Evolutionary conservation across 2,888 invertebrate species (phyloP).

Genomic region (Junonia oenone): DNA sequence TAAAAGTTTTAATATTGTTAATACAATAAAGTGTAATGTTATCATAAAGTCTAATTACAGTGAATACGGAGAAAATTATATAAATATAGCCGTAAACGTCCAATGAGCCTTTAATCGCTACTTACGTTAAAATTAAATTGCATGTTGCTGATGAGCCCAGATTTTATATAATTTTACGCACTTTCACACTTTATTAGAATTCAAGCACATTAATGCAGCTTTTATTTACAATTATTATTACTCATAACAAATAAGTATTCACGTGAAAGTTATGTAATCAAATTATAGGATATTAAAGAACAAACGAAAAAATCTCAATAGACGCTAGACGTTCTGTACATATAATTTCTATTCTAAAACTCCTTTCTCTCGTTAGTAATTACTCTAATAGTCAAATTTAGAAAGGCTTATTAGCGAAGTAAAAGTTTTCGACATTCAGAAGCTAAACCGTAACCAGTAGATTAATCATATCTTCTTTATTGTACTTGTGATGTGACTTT

Average conservation of each 20-base stretch:
- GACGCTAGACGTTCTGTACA: not conserved
- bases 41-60: slow-evolving; percentile 3
- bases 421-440: slow-evolving; percentile 26
- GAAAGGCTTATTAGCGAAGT: slow-evolving; percentile 42
- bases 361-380: slow-evolving; percentile 55
- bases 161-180: not conserved
- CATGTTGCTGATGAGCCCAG: not conserved
- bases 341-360: slow-evolving; percentile 38
- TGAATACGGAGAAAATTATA: slow-evolving; percentile 1
- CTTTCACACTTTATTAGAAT: slow-evolving; percentile 1
- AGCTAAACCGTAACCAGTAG: slow-evolving; percentile 4
- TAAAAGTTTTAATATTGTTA: not conserved
- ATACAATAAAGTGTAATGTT: slow-evolving; percentile 1
- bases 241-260: too few relatives aligned
- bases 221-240: not conserved
- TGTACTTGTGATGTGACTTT: not conserved
- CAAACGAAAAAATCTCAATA: not conserved
- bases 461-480: slow-evolving; percentile 11
- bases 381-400: slow-evolving; percentile 39
- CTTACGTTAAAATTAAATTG: not conserved
- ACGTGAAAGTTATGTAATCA: not conserved
- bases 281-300: not conserved
- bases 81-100: not conserved
- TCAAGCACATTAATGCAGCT: not conserved
- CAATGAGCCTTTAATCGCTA: slow-evolving; percentile 1